Conservation (phyloP, 2,113 vertebrate species). For the Microtus pennsylvanicus region DNA sequence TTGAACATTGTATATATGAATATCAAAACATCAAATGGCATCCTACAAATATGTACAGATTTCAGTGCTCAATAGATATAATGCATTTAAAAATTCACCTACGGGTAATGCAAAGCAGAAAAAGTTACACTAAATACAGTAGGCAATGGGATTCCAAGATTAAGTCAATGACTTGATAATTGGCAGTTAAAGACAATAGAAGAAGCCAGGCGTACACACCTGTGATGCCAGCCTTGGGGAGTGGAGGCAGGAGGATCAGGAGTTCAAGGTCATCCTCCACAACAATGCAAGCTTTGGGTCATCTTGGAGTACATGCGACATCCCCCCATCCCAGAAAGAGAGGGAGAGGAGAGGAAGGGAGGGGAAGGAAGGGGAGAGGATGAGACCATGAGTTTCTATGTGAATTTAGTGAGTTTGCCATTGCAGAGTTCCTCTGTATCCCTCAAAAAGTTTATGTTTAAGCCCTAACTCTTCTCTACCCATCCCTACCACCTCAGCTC, state of each 20-base stretch:
- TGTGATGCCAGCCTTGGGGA: neutral
- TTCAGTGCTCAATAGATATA: neutral
- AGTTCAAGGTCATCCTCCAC: neutral
- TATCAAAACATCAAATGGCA: neutral
- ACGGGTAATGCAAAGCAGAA: neutral
- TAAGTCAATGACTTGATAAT: neutral
- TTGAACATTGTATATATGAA: neutral
- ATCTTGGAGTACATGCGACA: neutral
- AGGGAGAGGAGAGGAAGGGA: no score
- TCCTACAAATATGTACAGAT: neutral
- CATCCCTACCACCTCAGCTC: neutral
- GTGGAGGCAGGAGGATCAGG: neutral
- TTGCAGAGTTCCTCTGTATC: neutral
- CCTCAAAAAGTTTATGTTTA: neutral
- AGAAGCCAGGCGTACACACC: neutral
- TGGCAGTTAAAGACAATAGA: neutral
- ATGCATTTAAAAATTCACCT: neutral
- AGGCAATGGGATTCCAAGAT: neutral
- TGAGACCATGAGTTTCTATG: neutral
- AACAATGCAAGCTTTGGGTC: no score
- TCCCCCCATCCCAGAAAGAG: no score
- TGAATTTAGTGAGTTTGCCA: constrained; percentile 9
- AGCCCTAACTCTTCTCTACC: neutral
- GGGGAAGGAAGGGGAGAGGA: no score
- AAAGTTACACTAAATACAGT: neutral